Base-by-base conservation (phyloP, 1,140 invertebrate species). In the Antheraea pernyi region DNA sequence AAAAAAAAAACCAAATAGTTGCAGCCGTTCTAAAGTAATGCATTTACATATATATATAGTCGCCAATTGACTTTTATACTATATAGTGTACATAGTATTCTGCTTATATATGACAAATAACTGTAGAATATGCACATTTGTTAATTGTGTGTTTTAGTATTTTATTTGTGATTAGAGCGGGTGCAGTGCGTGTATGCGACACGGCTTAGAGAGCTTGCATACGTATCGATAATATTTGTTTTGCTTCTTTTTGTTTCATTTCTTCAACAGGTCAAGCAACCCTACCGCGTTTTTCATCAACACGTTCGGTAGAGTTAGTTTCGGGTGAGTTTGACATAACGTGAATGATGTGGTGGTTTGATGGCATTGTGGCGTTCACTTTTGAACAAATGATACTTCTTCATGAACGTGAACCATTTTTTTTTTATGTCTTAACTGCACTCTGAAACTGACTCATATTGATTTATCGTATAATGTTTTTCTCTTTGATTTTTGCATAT, bases 191-290 rank as follows among this genome's bases (percentile, higher is more conserved):
- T 42, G 79, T 82, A 77, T 84, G 83, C 76, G 69, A 78, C 76
- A 80, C 82, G 73, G 77, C 75, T 80, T 80, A 72, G 64, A 79
- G 70, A 78, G 89, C 89, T 89, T 91, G 84, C 84, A 83, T 80
- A 82, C 78, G 80, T 87, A 80, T 79, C 71, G 65, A 86, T 85
- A 70, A 84, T 80, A 86, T 82, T 88, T 83, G 80, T 88, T 83
- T 83, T 86, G 81, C 84, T 90, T 87, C 75, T 88, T 88, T 91
- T 91, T 88, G 83, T 88, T 87, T 91, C 88, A 91, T 94, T 93
- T 94, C 93, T 95, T 94, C 95, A 95, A 95, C 93, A 94, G 94
- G 93, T 94, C 93, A 94, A 93, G 93, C 92, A 94, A 94, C 92
- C 94, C 94, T 90, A 93, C 94, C 93, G 92, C 94, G 93, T 94